Base-by-base conservation (phyloP, 2,113 vertebrate genomes). In the Talpa occidentalis region DNA sequence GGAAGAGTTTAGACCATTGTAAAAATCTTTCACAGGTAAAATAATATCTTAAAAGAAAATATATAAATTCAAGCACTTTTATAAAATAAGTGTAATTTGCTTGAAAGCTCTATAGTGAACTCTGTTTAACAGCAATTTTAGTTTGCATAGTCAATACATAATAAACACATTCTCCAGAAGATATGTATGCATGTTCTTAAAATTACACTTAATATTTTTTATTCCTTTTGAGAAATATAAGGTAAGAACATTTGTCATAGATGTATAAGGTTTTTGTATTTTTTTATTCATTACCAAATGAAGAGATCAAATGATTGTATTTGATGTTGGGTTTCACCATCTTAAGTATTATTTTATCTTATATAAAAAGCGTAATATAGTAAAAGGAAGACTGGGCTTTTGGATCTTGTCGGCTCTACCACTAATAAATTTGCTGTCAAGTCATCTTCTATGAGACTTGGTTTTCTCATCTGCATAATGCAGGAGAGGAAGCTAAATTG, bases 1-100 rank as follows among this genome's bases (percentile, higher is more conserved):
- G 40, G 22, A 35, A 82, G 88, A 94, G 32, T 30, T 37, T 56
- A 81, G 73, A 44, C 3, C 1, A 59, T 54, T 10, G 10, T 7
- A 22, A 62, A 95, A 74, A 47, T 22, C 37, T 30, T 81, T 76
- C 64, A 6, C 82, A 59, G 59, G 16, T 54, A 22, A 90, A 78
- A 42, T 52, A 15, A 0, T 54, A 42, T 83, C 21, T 66, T 81
- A 85, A 54, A 47, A 15, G 54, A 86, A 87, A 54, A 7, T 52
- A 78, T 66, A 77, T 44, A 60, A 69, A 93, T 47, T 66, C 26
- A 72, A 84, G 30, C 40, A 49, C 84, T 81, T 94, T 88, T 24
- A 60, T 82, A 70, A 94, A 92, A 90, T 72, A 59, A 56, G 37
- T 77, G 4, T 73, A 73, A 73, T 84, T 92, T 79, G 70, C 62